Evolutionary conservation across 2,113 vertebrate genomes (phyloP), one percentile per base, ranked within the genome.

Genomic region (Patagioenas fasciata): DNA sequence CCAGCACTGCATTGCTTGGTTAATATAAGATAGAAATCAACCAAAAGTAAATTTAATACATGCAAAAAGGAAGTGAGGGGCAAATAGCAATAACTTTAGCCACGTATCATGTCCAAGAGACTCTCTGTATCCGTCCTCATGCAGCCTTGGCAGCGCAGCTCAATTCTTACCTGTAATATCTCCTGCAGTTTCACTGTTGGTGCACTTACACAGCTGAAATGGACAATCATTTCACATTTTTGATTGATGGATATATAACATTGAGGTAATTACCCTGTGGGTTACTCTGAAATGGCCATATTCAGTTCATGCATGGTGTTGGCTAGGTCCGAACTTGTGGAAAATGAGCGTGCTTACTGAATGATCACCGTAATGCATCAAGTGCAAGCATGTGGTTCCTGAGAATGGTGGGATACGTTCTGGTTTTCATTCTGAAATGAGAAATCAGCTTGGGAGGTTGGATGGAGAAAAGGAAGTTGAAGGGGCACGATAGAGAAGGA

Each of bases 31-130:
- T 36, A 64, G 54, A 40, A 44, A 28, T 31, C 53, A 64, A 19
- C 20, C n/a, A 31, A 16, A 50, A 92, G 26, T 47, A 57, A 31
- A 24, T 25, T 31, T 58, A 60, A 7, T 29, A 10, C 25, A 38
- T 0, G 3, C 3, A 7, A 56, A 64, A 5, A 56, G 70, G 53
- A 86, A 84, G 51, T 15, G 78, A 18, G 58, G 44, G 28, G 51
- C 82, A 69, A 77, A 82, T 61, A 97, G 97, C 96, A 97, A 96
- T 97, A 97, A 96, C 87, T 77, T 56, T 13, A 79, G 64, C 34
- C 47, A 14, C 32, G 19, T 65, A 23, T 77, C 3, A 2, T 58
- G 29, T 31, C 69, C 54, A 71, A 5, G 50, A 44, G 15, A 29
- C 24, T 2, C 40, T 65, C 16, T 26, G 18, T 84, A 58, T 56